Evolutionary conservation across 2,888 invertebrate genomes (phyloP), one percentile per base, ranked within the genome.

Genomic region (Limnephilus marmoratus): DNA sequence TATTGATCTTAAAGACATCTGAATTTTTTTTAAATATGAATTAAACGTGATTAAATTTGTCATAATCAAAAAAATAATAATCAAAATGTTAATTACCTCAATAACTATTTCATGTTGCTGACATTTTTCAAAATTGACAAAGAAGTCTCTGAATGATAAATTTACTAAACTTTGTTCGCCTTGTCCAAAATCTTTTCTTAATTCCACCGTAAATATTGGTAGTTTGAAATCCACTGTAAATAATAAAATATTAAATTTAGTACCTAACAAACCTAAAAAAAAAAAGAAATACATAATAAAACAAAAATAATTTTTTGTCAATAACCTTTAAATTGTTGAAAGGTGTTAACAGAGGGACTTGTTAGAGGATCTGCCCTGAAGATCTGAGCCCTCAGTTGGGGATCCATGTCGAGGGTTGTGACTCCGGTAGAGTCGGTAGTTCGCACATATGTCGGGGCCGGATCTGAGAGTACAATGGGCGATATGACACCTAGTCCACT

Each of bases 141-240:
- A 96, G 94, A 99, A 98, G 94, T 99, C 98, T 83, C 98, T 96
- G 95, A 99, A 98, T 0, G 98, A 98, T 24, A 99, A 96, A 94
- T 98, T 98, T 18, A 99, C 98, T n/a, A 99, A 95, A 45, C 98
- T 97, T 94, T 97, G 97, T 94, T 98, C 98, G 37, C 97, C 97
- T 68, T 95, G 96, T 11, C 97, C 97, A 86, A 97, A 95, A 94
- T 97, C 98, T 90, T 98, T 98, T 93, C 97, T 97, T 45, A 98
- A 95, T 94, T 98, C 97, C 90, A 98, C 97, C 92, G 97, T 97
- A 94, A 98, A 97, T 41, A 97, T 96, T 0, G 98, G 97, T 83
- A 98, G 95, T 94, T 98, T 97, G 94, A 98, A 98, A 31, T 96
- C 95, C 13, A 98, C 97, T 96, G 94, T 5, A 90, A 90, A 87